Evolutionary conservation across 2,888 invertebrate species (phyloP), one percentile per base, ranked within the genome.

Genomic region (Apocheima hispidaria): DNA sequence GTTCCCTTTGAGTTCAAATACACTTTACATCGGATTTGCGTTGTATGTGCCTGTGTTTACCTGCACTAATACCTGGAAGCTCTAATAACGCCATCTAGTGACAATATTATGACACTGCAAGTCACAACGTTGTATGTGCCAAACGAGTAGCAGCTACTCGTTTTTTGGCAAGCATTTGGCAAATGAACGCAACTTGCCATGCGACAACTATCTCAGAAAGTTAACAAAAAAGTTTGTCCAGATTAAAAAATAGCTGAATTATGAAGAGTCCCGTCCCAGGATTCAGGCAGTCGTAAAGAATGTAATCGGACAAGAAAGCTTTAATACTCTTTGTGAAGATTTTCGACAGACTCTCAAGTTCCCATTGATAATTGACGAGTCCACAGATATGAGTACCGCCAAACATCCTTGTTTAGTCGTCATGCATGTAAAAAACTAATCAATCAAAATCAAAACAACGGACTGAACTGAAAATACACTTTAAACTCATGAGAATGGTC

Each of bases 261-360:
- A 6, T 40, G 40, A 40, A 40, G 40, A 20, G 40, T 40, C 40
- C 40, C 40, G 40, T 40, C 40, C 40, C 40, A 40, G 40, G 40
- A 6, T 40, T 40, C 40, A 40, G 40, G 40, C 40, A 40, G 40
- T 40, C 6, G 40, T 40, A 6, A 40, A 40, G 18, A 40, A 40
- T 40, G 4, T 40, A 6, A 40, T 40, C 40, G 40, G 40, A 40
- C 6, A 40, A 40, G 40, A 40, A 40, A 40, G 40, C 40, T 40
- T 40, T 10, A 18, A 40, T 6, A 40, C 20, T 20, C 40, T 40
- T 6, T 40, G 40, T 40, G 40, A 40, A 40, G 36, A 36, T 36
- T 16, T 40, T 1, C 40, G 40, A 40, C 40, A 40, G 1, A 40
- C 2, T 6, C n/a, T n/a, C n/a, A 40, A 40, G 40, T 40, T 40